Base-by-base conservation (phyloP, 2,113 vertebrate genomes). In the Indicator maculatus region DNA sequence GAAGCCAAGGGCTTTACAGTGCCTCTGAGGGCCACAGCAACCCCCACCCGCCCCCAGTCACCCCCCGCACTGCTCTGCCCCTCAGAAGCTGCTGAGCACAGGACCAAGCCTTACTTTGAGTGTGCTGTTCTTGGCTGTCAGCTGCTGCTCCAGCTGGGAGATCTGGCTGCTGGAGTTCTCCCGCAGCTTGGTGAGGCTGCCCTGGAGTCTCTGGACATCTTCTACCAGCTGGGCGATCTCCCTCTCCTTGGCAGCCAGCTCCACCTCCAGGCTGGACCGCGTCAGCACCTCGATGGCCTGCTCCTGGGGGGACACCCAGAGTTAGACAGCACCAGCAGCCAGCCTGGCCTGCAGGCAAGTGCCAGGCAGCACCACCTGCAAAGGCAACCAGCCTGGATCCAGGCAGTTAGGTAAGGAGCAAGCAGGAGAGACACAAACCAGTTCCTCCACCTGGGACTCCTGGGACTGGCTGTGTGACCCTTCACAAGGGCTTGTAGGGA, bases 141-240 rank as follows among this genome's bases (percentile, higher is more conserved):
- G 98, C 97, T 99, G 99, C 97, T 99, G 98, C 97, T 99, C 99
- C 53, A 99, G 98, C 96, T 99, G 99, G 15, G 98, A 97, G 96
- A 99, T 99, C 93, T 99, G 99, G 96, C 98, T 98, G 98, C 98
- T 98, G 33, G 99, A 99, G 95, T 98, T 99, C 97, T 99, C 99
- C 45, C 99, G 97, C 89, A 99, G 98, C 97, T 98, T 99, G 97
- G 98, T 98, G 97, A 99, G 98, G 98, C 98, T 99, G 98, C 98
- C 98, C 98, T 99, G 99, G 96, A 99, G 98, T 93, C 99, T 98
- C 98, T 99, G 99, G 72, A 99, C 99, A 27, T 99, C 99, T 88
- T 99, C 99, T 27, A 99, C 98, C 60, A 99, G 98, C 98, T 99
- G 99, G 78, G 98, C 98, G 5, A 98, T 99, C 96, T 99, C 99